phyloP scores from a whole-genome alignment of 2,797 vertebrate species.

The Rhinoraja longicauda region DNA sequence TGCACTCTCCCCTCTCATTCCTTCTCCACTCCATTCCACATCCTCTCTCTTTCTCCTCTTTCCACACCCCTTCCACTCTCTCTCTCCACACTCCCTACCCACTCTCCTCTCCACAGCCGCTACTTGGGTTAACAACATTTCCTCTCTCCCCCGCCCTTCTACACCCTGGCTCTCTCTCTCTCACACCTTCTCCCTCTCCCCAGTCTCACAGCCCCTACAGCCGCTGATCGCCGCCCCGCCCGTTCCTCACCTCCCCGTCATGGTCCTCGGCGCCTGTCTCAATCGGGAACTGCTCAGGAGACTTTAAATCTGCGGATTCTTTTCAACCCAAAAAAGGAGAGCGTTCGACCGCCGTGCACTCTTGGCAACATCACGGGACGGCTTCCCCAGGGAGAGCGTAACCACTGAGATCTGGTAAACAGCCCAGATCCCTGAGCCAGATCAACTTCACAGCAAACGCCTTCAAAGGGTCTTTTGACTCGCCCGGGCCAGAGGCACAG shows the following conservation, averaged over 20 bases:
- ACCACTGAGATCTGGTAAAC: not conserved
- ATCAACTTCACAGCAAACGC: not conserved
- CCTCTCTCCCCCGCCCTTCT: not conserved
- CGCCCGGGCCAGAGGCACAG: not conserved
- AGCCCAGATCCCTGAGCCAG: not conserved
- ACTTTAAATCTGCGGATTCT: not conserved
- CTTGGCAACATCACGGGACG: not conserved
- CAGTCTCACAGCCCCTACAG: not conserved
- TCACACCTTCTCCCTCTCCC: not conserved
- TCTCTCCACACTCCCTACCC: too few relatives aligned
- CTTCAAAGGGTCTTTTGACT: not conserved
- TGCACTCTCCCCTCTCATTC: not conserved
- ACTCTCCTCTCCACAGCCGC: not conserved
- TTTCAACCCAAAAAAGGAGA: conserved; percentile 29
- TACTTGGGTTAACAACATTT: too few relatives aligned
- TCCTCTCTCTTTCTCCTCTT: not conserved
- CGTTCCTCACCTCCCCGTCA: not conserved
- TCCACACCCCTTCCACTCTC: too few relatives aligned
- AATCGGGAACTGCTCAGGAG: not conserved
- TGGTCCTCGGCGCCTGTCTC: not conserved
- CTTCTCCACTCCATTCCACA: not conserved
- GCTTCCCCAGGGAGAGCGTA: not conserved
- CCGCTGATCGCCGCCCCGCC: not conserved
- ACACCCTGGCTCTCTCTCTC: too few relatives aligned
- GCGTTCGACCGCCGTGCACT: not conserved